Base-by-base conservation (phyloP, 2,888 invertebrate species). In the Morpho deidamia region DNA sequence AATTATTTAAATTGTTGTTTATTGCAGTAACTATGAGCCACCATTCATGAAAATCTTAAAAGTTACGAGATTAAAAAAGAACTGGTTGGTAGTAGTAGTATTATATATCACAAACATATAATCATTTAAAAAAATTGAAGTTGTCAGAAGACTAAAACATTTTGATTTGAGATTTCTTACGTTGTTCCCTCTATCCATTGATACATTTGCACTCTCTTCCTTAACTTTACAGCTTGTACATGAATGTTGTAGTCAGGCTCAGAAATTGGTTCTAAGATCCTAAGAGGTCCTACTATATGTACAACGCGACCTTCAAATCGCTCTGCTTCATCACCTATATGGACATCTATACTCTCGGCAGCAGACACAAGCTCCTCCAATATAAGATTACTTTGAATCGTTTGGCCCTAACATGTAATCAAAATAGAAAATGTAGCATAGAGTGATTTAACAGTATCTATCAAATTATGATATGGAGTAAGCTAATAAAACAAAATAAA, bases 181-280 rank as follows among this genome's bases (percentile, higher is more conserved):
- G 90, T 90, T 68, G 91, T 79, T 70, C 95, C 95, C 69, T 97
- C 97, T 53, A 96, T 92, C 97, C 97, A 97, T 72, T 97, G 97
- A 77, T 94, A 97, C 96, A 97, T 97, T 79, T 97, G 97, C 0
- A 97, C 97, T 53, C 95, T 88, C 56, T 96, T 92, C 70, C 94
- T 94, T 32, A 98, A 80, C 75, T 96, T 96, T 0, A 97, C 95
- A 2, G 97, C 94, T 66, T 94, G 92, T 1, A 97, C 93, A 58
- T 95, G 94, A 45, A 97, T 93, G 54, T 95, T 95, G 77, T 97
- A 97, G 57, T 95, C 95, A 0, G 94, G 94, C 72, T 97, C 97
- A 0, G 95, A 94, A 53, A 97, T 90, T 7, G 97, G 96, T 72
- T 97, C 96, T 8, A 94, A 91, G 44, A 96, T 91, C 9, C 91